These are phyloP conservation scores for Pandemis corylana DNA, from an alignment of 2,888 invertebrate species.

Conservation along the genomic window DNA sequence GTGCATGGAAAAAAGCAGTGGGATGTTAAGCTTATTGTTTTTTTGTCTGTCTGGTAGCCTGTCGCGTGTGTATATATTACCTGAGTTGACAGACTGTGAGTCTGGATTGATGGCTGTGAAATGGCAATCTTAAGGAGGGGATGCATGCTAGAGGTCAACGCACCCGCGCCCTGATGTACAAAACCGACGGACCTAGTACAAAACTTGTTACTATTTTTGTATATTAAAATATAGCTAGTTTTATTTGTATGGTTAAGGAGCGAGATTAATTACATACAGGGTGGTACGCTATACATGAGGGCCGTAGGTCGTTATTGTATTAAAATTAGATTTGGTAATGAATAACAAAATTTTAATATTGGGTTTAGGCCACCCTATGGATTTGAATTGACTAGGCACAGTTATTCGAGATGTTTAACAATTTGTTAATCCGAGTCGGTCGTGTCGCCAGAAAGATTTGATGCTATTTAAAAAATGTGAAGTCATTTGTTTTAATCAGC, in stretches of 20 bases:
- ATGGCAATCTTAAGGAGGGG: slow-evolving; percentile 42
- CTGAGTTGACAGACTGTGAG: slow-evolving; percentile 45
- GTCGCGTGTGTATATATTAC: slow-evolving; percentile 44
- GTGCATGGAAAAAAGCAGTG: too few relatives aligned
- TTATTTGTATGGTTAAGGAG: slow-evolving; percentile 57
- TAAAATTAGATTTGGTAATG: slow-evolving; percentile 25
- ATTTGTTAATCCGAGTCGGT: slow-evolving; percentile 15
- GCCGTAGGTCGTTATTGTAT: slow-evolving; percentile 23
- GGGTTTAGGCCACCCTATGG: slow-evolving; percentile 29
- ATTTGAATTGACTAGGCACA: slow-evolving; percentile 21
- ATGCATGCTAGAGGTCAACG: slow-evolving; percentile 45
- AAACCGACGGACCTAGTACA: slow-evolving; percentile 81
- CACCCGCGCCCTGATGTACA: slow-evolving; percentile 78
- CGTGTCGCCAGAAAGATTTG: slow-evolving; percentile 4
- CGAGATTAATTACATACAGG: slow-evolving; percentile 50
- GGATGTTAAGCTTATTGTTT: background rate
- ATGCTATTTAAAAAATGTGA: too few relatives aligned
- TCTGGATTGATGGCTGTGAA: slow-evolving; percentile 60
- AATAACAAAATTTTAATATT: slow-evolving; percentile 14
- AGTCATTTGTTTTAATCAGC: too few relatives aligned
- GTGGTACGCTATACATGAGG: slow-evolving; percentile 31
- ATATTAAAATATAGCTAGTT: slow-evolving; percentile 77
- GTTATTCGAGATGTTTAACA: slow-evolving; percentile 28
- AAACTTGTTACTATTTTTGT: slow-evolving; percentile 85
- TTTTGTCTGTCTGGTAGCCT: slow-evolving; percentile 1